Base-by-base conservation (phyloP, 2,113 vertebrate species). In the Dermatemys mawii region DNA sequence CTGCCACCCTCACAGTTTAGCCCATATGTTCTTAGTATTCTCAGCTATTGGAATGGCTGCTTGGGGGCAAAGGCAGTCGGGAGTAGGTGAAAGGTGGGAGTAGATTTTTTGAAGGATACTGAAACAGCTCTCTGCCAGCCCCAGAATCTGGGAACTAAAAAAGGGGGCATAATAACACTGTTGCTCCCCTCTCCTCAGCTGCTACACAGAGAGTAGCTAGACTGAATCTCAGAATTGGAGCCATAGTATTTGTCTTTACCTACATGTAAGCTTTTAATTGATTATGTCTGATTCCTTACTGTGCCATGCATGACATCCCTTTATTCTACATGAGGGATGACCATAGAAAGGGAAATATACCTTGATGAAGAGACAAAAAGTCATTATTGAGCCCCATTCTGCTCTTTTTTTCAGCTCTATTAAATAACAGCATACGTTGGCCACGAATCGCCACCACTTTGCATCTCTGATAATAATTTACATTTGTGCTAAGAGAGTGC, bases 241-340 rank as follows among this genome's bases (percentile, higher is more conserved):
- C 4, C 1, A 1, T 14, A 10, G 44, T 38, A 41, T 38, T 60
- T 60, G 12, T 32, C 55, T 60, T 60, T 60, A 60, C 27, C 63
- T 70, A 21, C 35, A 70, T 38, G n/a, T 70, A 21, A 70, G 19
- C 67, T 73, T 41, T 73, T 1, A 41, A 78, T 12, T 10, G 84
- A n/a, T 29, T n/a, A 22, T 5, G n/a, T 49, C 67, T 35, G 63
- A 38, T 76, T 82, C 86, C 51, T 84, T 88, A 9, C 27, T 54
- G 1, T 24, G 41, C 35, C 53, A 21, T 7, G 32, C 32, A 80
- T 24, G n/a, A 38, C 32, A 2, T 32, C 41, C 48, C 50, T 79
- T 88, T 11, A 75, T 75, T 90, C 70, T 60, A 89, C 82, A 38
- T 22, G 53, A 92, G 49, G 14, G 76, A 84, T 29, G 35, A 32